A percentile compares a stretch with the other conserved stretches of the same genome.
Conservation (phyloP, 1,140 invertebrate species). For the Calliphora vicina region DNA sequence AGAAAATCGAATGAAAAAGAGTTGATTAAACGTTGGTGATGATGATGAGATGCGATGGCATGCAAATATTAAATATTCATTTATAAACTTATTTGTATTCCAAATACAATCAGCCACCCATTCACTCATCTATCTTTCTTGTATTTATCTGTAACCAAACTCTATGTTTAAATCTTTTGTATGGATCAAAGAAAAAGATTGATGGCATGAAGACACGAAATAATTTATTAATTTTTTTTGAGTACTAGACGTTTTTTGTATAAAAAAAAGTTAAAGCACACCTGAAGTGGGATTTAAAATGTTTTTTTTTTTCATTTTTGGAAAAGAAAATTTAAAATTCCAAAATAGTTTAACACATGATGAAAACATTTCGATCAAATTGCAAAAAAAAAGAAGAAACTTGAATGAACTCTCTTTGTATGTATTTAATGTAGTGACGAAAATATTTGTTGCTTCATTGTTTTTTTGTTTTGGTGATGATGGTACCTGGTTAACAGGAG, state of each 20-base stretch:
- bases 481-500: neutral
- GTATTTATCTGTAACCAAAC: neutral
- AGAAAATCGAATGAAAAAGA: too few relatives aligned
- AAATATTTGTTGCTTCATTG: neutral
- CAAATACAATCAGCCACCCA: neutral
- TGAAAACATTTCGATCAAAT: neutral
- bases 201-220: conserved; percentile 3
- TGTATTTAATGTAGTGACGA: neutral
- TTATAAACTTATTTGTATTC: too few relatives aligned
- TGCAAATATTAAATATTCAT: too few relatives aligned
- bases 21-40: too few relatives aligned
- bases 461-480: neutral
- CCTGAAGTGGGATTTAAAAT: neutral
- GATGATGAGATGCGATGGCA: too few relatives aligned
- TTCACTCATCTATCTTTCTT: neutral
- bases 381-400: neutral
- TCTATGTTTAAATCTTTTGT: neutral
- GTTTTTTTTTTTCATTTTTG: neutral
- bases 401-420: neutral
- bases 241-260: neutral
- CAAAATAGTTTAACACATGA: neutral
- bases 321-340: neutral
- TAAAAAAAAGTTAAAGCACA: neutral
- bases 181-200: neutral
- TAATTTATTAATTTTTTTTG: neutral